Evolutionary conservation across 2,888 invertebrate genomes (phyloP).

Genomic region (Mythimna ferrago): DNA sequence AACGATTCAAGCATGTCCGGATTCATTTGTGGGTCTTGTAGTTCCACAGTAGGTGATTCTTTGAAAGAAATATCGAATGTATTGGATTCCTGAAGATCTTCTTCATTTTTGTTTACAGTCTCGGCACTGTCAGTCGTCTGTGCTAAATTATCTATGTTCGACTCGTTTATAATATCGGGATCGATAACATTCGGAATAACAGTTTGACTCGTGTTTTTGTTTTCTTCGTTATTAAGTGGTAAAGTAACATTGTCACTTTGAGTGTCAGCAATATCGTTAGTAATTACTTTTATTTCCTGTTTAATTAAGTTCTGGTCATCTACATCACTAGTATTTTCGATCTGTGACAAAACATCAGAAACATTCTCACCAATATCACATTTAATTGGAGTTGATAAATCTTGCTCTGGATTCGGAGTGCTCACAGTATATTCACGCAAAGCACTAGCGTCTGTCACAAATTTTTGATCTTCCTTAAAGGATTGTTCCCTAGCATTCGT

Average conservation of each 20-base stretch:
- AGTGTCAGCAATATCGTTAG: constrained; percentile 3
- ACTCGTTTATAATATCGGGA: not conserved
- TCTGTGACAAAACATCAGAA: not conserved
- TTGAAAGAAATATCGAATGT: constrained; percentile 37
- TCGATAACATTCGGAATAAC: constrained; percentile 9
- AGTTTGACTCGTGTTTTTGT: constrained; percentile 11
- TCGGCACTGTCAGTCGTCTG: not conserved
- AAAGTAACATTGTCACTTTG: constrained; percentile 1
- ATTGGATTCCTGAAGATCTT: constrained; percentile 25
- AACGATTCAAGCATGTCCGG: constrained; percentile 34
- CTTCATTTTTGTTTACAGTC: constrained; percentile 21
- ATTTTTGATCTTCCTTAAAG: not conserved
- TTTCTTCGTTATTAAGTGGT: constrained; percentile 15
- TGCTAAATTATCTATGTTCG: constrained; percentile 3
- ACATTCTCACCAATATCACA: not conserved
- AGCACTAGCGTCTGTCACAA: not conserved
- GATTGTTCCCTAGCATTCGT: not conserved
- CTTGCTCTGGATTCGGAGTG: not conserved
- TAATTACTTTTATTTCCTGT: not conserved
- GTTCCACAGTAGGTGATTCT: constrained; percentile 32
- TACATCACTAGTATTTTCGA: not conserved
- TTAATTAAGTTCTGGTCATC: constrained; percentile 5
- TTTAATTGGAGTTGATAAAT: constrained; percentile 10
- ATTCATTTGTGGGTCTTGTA: constrained; percentile 42
- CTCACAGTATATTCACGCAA: not conserved